Base-by-base conservation (phyloP, 2,113 vertebrate genomes). In the Grallaria varia region DNA sequence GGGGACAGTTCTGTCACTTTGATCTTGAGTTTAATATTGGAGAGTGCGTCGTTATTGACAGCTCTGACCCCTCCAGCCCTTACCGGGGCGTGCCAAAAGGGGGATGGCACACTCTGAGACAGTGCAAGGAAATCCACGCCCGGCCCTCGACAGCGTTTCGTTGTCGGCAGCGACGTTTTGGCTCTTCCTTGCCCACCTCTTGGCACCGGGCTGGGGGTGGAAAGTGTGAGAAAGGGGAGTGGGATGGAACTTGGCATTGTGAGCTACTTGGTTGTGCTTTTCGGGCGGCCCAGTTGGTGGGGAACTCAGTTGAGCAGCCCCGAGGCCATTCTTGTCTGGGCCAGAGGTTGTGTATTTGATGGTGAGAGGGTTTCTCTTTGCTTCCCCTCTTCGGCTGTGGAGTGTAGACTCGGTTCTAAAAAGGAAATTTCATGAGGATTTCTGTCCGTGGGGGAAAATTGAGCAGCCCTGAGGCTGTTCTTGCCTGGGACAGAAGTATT, bases 11-110 rank as follows among this genome's bases (percentile, higher is more conserved):
- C 71, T 85, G 82, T 60, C 87, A 28, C 87, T 90, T 64, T 37
- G 30, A 72, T 68, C 66, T 68, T 20, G 6, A 0, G 2, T 37
- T 83, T 52, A n/a, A 44, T 5, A 69, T 49, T 9, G 3, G 42
- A 20, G 45, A 31, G 14, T 0, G 4, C 3, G 5, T 42, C 1
- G 0, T 78, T 81, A 60, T 33, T 14, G 19, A 68, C 4, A 33
- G 35, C 56, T 30, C 49, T 0, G 40, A 44, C 72, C 55, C 71
- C 84, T 88, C 63, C 27, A 52, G 53, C 8, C 62, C 12, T 27
- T 79, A 69, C 71, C 0, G 69, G 86, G 81, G 2, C 44, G 9
- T 6, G 50, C 83, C 13, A 28, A 59, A 28, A 59, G 76, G 42
- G 9, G 3, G 16, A 13, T 63, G 31, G 60, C 12, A 9, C 14